A percentile compares a stretch with the other conserved stretches of the same genome.
phyloP scores from a whole-genome alignment of 2,888 invertebrate genomes.

The Siphonodentalium dalli region DNA sequence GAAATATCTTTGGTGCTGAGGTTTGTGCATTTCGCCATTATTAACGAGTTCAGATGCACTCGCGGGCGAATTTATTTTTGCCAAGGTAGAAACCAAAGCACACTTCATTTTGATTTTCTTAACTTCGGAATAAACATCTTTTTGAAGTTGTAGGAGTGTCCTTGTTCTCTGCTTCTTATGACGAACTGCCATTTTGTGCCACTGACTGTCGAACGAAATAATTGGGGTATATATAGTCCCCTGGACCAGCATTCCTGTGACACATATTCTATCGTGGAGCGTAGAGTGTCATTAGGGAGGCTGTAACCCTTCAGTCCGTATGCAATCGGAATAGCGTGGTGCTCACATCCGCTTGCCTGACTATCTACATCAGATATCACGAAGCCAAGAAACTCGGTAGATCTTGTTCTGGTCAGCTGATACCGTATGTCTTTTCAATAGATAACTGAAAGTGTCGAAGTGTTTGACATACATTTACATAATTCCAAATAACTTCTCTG shows the following conservation, averaged over 20 bases:
- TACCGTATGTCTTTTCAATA: neutral
- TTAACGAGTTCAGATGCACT: too few relatives aligned
- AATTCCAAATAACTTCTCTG: too few relatives aligned
- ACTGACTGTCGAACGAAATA: conserved; percentile 25
- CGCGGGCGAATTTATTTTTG: too few relatives aligned
- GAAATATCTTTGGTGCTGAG: too few relatives aligned
- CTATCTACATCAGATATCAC: conserved; percentile 23
- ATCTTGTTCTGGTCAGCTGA: conserved; percentile 6
- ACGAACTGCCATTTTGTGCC: conserved; percentile 13
- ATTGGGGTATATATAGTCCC: conserved; percentile 24
- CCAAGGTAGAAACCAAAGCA: too few relatives aligned
- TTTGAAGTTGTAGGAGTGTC: conserved; percentile 19
- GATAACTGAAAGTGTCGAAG: too few relatives aligned
- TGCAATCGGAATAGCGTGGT: conserved; percentile 16
- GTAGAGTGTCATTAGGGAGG: neutral
- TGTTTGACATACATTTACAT: too few relatives aligned
- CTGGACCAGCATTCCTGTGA: neutral
- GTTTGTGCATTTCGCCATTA: too few relatives aligned
- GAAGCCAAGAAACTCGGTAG: conserved; percentile 24
- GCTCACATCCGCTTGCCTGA: neutral
- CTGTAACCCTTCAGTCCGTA: conserved; percentile 29
- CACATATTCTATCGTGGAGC: conserved; percentile 14
- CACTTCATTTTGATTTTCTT: too few relatives aligned
- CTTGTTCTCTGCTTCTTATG: conserved; percentile 7
- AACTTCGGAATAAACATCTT: conserved; percentile 10